These are phyloP conservation scores for Cataglyphis cursor DNA, from an alignment of 2,888 invertebrate genomes.

Conservation along the genomic window DNA sequence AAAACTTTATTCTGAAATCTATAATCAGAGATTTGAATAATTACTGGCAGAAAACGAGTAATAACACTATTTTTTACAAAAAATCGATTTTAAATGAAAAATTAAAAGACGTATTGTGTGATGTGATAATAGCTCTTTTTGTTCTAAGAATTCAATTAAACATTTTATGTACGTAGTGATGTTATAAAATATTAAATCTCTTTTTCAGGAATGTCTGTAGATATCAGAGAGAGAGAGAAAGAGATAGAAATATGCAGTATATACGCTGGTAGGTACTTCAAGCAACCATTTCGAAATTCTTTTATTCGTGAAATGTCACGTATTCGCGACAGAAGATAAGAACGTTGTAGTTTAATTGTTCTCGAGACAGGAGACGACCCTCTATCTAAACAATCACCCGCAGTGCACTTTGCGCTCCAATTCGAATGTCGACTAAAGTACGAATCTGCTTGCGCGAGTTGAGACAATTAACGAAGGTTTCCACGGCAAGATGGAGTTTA, in stretches of 20 bases:
- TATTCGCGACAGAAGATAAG: slow-evolving; percentile 46
- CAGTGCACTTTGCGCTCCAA: slow-evolving; percentile 68
- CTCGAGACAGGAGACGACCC: slow-evolving; percentile 61
- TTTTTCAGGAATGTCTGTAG: not conserved
- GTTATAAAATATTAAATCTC: not conserved
- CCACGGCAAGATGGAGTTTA: slow-evolving; percentile 57
- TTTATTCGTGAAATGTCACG: slow-evolving; percentile 51
- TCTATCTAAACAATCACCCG: slow-evolving; percentile 71
- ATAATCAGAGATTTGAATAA: not conserved
- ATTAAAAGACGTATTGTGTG: not conserved
- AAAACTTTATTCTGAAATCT: not conserved
- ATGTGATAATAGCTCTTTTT: not conserved
- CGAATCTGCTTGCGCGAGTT: slow-evolving; percentile 66
- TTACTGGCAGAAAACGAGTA: not conserved
- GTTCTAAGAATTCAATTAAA: not conserved
- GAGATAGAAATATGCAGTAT: not conserved
- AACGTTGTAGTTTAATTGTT: slow-evolving; percentile 65
- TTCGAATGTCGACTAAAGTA: slow-evolving; percentile 62
- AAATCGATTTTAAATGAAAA: not conserved
- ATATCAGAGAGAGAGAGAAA: not conserved
- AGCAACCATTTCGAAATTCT: slow-evolving; percentile 40
- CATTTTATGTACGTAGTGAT: not conserved
- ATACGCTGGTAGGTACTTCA: slow-evolving; percentile 17
- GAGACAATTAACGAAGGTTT: slow-evolving; percentile 73
- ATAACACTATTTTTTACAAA: not conserved